A percentile compares a stretch with the other conserved stretches of the same genome.
These are phyloP conservation scores for Monomorium pharaonis DNA, from an alignment of 1,140 invertebrate genomes.

Conservation along the genomic window DNA sequence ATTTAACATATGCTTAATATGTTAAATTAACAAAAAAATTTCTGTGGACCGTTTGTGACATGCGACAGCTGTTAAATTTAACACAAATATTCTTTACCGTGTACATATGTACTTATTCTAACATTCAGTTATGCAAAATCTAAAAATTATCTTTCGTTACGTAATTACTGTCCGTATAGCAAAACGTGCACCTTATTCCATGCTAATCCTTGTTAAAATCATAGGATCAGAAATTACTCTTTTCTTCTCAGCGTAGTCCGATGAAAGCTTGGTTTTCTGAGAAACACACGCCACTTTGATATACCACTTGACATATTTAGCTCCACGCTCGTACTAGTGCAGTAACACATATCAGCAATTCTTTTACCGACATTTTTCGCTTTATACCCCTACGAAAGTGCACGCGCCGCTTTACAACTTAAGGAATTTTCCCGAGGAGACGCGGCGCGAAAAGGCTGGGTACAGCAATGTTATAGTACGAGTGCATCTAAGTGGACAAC, in stretches of 20 bases:
- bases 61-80: too few relatives aligned
- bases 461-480: slow-evolving; percentile 3
- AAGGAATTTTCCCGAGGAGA: slow-evolving; percentile 70
- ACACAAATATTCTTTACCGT: too few relatives aligned
- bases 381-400: slow-evolving; percentile 73
- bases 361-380: slow-evolving; percentile 69
- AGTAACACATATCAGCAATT: slow-evolving; percentile 67
- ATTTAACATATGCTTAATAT: too few relatives aligned
- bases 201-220: background rate
- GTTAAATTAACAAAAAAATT: too few relatives aligned
- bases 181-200: background rate
- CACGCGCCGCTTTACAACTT: slow-evolving; percentile 74
- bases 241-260: background rate
- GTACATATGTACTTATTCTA: background rate
- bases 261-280: background rate
- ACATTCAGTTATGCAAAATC: background rate
- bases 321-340: slow-evolving; percentile 29
- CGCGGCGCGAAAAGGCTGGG: slow-evolving; percentile 10
- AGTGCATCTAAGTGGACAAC: slow-evolving; percentile 52
- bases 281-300: slow-evolving; percentile 22
- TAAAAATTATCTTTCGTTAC: background rate
- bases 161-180: background rate
- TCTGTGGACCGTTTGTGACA: too few relatives aligned
- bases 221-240: background rate
- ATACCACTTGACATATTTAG: slow-evolving; percentile 61